phyloP scores from a whole-genome alignment of 2,888 invertebrate genomes.

The Oscheius sp. region DNA sequence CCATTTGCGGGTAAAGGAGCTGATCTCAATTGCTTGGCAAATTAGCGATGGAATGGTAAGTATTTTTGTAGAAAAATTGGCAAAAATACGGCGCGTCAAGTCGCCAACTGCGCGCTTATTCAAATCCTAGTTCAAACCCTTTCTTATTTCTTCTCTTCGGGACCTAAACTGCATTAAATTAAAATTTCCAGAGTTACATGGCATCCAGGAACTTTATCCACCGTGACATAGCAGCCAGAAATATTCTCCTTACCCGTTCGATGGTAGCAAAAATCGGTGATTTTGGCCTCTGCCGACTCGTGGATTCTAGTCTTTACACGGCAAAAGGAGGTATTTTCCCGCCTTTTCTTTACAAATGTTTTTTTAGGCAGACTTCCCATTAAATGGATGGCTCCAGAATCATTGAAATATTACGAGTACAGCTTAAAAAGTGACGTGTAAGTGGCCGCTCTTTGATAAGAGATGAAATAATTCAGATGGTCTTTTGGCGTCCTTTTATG shows the following conservation, averaged over 20 bases:
- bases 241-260: constrained; percentile 48
- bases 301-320: constrained; percentile 34
- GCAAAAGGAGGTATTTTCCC: constrained; percentile 32
- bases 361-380: constrained; percentile 29
- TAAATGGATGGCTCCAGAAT: constrained; percentile 43
- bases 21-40: constrained; percentile 56
- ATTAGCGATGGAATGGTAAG: constrained; percentile 59
- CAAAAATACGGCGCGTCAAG: no score
- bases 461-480: constrained; percentile 29
- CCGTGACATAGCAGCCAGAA: constrained; percentile 59
- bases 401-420: constrained; percentile 36
- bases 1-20: constrained; percentile 53
- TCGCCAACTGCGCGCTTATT: no score
- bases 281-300: constrained; percentile 39
- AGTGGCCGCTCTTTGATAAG: constrained; percentile 5
- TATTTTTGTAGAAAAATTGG: neutral
- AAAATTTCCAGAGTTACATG: constrained; percentile 46
- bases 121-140: no score
- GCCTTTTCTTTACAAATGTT: no score
- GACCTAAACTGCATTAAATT: no score
- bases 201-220: constrained; percentile 52
- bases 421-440: constrained; percentile 37
- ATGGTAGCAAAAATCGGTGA: constrained; percentile 40
- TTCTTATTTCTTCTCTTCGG: no score
- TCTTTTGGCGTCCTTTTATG: constrained; percentile 40